phyloP scores from a whole-genome alignment of 2,888 invertebrate genomes.

The Aphrophora alni region DNA sequence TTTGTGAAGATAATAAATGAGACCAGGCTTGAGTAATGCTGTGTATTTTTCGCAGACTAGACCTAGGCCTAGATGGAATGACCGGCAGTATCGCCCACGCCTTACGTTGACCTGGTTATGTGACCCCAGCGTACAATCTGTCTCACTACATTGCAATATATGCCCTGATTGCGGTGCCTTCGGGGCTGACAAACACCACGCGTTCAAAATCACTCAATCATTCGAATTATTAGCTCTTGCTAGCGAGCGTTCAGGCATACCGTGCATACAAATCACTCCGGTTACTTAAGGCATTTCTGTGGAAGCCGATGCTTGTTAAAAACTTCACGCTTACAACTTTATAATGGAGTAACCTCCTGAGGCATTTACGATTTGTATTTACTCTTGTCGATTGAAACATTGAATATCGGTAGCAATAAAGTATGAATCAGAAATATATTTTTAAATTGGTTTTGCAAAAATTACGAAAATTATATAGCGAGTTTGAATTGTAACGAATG shows the following conservation, averaged over 20 bases:
- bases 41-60: slow-evolving; percentile 3
- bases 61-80: slow-evolving; percentile 6
- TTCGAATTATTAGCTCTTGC: background rate
- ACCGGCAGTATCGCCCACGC: slow-evolving; percentile 9
- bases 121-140: background rate
- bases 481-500: too few relatives aligned
- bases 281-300: background rate
- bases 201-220: slow-evolving; percentile 9
- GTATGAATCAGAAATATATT: too few relatives aligned
- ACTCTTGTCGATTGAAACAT: background rate
- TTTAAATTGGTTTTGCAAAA: too few relatives aligned
- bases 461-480: too few relatives aligned
- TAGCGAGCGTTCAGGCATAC: background rate
- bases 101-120: background rate
- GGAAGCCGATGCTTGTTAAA: background rate
- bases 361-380: background rate
- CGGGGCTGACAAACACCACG: slow-evolving; percentile 9
- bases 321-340: slow-evolving; percentile 1
- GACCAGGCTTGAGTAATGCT: background rate
- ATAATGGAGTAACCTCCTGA: background rate
- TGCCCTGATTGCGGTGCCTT: background rate
- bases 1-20: slow-evolving; percentile 6
- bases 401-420: background rate
- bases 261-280: background rate
- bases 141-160: background rate